Base-by-base conservation (phyloP, 2,797 vertebrate genomes). In the Bradypodion ventrale region DNA sequence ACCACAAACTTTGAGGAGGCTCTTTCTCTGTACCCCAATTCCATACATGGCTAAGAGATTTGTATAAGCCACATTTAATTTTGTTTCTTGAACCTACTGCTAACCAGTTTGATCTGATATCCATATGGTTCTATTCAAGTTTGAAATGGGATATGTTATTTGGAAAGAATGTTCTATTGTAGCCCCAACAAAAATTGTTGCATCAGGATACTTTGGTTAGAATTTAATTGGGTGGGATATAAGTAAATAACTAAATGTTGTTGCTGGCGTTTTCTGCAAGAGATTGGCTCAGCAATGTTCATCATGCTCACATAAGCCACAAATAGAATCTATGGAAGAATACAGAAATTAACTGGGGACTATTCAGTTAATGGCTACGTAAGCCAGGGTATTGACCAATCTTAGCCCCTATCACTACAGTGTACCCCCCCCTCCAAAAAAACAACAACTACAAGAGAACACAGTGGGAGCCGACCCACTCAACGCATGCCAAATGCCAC, bases 61-160 rank as follows among this genome's bases (percentile, higher is more conserved):
- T 62, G 69, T 23, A 32, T 23, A 56, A 81, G 37, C n/a, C 59
- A 72, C 27, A 72, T 37, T 15, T 42, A 60, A n/a, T 25, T 62
- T 8, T 56, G 35, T n/a, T 62, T 73, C 23, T 59, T 25, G 42
- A 72, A 62, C 21, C 19, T 56, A 59, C 35, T 72, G 29, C 69
- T 56, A 72, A 32, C 5, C 15, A 66, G 29, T 62, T 70, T 80
- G 35, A 56, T 68, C 70, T 42, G 15, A 59, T 3, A 40, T 40
- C 29, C 68, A 72, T 44, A 72, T 42, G 68, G 27, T 72, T 9
- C 15, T 59, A 1, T 44, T 52, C 44, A n/a, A n/a, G n/a, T 72
- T 62, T 60, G 68, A 81, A 72, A 81, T n/a, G 81, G 68, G 29
- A 32, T 42, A 46, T 9, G n/a, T 60, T 72, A 32, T 59, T 81